Evolutionary conservation across 2,888 invertebrate genomes (phyloP), one percentile per base, ranked within the genome.

Genomic region (Drosophila flavopinicola): DNA sequence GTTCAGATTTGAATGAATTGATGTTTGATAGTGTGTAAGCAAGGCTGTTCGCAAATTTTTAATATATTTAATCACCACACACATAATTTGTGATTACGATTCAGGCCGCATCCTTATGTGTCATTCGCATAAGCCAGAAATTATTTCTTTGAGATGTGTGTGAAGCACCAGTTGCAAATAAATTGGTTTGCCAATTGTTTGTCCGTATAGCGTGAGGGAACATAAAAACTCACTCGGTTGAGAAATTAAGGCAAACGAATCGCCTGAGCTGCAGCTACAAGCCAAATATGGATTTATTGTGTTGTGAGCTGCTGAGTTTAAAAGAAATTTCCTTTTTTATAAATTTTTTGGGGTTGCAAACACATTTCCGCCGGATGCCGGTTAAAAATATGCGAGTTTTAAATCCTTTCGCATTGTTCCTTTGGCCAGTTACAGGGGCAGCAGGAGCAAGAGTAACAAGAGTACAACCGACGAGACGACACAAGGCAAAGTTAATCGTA

Each of bases 101-200:
- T 25, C 44, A 33, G 23, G 49, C 15, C 27, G 29, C 17, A 51
- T 23, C 30, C 15, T 44, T 44, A 61, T n/a, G 23, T 37, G 57
- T 33, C 53, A 54, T 17, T 30, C 37, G 48, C 44, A 65, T 65
- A 49, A 63, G 56, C 30, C 42, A 47, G 44, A 67, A 56, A 54
- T 41, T 41, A 45, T 41, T 39, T 52, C 37, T 3, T 15, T 10
- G 35, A 71, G 44, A 27, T 56, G 56, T 32, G 56, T 49, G n/a
- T n/a, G n/a, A n/a, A n/a, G 51, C 67, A 38, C 57, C 45, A 52
- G 56, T 57, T 52, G 35, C 20, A 45, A 58, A 57, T 52, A 65
- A 71, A 71, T 71, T 56, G 60, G 60, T 64, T 68, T 63, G 27
- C 25, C 75, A 63, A 75, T 72, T 75, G 58, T 75, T 74, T 39